Conservation (phyloP, 2,113 vertebrate species). For the Chlorodrepanis virens region DNA sequence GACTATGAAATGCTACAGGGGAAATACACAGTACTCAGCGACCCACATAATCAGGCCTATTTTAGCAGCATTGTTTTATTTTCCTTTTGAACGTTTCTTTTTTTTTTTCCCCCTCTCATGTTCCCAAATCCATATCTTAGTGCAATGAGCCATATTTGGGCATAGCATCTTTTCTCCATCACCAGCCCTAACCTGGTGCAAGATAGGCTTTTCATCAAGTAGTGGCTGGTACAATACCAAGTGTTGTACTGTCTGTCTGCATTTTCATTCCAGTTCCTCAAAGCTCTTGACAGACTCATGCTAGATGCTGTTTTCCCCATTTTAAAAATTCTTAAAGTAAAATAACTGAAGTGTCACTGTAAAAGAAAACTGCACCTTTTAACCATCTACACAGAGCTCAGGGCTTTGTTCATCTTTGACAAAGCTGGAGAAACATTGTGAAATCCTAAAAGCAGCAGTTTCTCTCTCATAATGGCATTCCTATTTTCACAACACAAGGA, state of each 20-base stretch:
- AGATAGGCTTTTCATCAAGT: conserved; percentile 7
- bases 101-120: background rate
- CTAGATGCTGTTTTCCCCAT: background rate
- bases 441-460: conserved; percentile 26
- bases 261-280: conserved; percentile 21
- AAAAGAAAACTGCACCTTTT: conserved; percentile 54
- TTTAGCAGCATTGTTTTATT: conserved; percentile 75
- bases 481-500: conserved; percentile 28
- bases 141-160: conserved; percentile 14
- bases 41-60: conserved; percentile 75
- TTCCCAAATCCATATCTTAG: conserved; percentile 61
- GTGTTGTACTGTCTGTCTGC: background rate
- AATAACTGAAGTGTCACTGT: conserved; percentile 57
- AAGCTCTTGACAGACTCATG: conserved; percentile 17
- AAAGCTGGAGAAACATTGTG: conserved; percentile 43
- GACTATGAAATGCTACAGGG: conserved; percentile 76
- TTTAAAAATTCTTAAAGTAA: conserved; percentile 26
- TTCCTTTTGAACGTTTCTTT: conserved; percentile 66
- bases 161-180: conserved; percentile 2
- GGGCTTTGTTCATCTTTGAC: conserved; percentile 34
- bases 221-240: background rate
- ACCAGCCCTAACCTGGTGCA: background rate
- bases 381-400: conserved; percentile 39
- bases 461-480: conserved; percentile 7
- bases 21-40: conserved; percentile 72